Percentiles rank a stretch among this genome's conserved stretches.
Evolutionary conservation across 1,140 invertebrate genomes (phyloP).

Genomic region (Frieseomelitta varia): DNA sequence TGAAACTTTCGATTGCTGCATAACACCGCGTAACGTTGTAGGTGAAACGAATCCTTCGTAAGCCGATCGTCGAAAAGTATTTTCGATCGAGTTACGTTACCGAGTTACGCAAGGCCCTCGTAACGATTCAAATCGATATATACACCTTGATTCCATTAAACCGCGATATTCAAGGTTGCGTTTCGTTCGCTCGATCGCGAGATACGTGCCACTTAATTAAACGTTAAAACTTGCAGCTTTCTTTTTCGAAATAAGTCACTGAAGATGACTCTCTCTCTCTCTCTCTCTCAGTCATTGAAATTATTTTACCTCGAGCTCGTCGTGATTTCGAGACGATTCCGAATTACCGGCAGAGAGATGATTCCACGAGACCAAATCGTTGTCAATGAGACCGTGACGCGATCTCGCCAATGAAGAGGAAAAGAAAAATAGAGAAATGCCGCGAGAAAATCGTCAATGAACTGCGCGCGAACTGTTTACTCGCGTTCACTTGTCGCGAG

Average conservation of each 20-base stretch:
- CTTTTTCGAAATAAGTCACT: background rate
- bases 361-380: background rate
- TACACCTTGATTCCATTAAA: conserved; percentile 26
- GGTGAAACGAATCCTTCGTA: conserved; percentile 16
- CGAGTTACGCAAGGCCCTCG: conserved; percentile 44
- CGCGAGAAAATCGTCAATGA: conserved; percentile 1
- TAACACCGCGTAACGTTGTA: background rate
- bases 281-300: too few relatives aligned
- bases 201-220: background rate
- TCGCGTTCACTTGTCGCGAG: background rate
- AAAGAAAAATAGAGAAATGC: background rate
- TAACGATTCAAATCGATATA: conserved; percentile 53
- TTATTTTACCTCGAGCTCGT: too few relatives aligned
- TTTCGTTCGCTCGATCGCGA: background rate
- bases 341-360: background rate
- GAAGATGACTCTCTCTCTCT: too few relatives aligned
- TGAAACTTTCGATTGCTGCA: too few relatives aligned
- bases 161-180: background rate
- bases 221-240: background rate
- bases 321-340: background rate
- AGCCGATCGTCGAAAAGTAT: conserved; percentile 43
- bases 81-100: conserved; percentile 59
- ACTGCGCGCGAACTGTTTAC: background rate
- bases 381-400: conserved; percentile 20
- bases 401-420: background rate